phyloP scores from a whole-genome alignment of 2,113 vertebrate species.

The Chlorodrepanis virens region DNA sequence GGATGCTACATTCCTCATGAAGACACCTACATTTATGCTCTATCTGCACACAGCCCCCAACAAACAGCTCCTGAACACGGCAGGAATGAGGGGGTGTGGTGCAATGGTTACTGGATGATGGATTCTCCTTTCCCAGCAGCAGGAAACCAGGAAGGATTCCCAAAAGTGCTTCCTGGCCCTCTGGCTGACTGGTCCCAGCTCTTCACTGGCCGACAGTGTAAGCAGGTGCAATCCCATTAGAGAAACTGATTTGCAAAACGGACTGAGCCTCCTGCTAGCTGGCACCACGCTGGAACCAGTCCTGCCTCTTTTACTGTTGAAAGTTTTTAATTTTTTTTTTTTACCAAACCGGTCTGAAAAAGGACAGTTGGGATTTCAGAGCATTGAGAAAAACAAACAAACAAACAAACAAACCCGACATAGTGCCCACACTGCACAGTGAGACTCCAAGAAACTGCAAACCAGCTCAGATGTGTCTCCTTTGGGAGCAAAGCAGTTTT shows the following conservation, averaged over 20 bases:
- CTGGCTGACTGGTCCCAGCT: not conserved
- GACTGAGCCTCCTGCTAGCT: not conserved
- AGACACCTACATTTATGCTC: not conserved
- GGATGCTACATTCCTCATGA: not conserved
- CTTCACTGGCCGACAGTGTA: not conserved
- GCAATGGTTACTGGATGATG: not conserved
- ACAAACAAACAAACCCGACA: not conserved
- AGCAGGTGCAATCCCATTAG: not conserved
- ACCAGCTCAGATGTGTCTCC: not conserved
- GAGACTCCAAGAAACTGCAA: not conserved
- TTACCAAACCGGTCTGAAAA: not conserved
- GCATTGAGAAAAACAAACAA: not conserved
- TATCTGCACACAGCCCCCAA: not conserved
- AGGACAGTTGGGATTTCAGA: not conserved
- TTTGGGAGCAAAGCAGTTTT: not conserved
- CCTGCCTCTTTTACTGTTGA: not conserved
- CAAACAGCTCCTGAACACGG: not conserved
- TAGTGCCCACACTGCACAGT: not conserved
- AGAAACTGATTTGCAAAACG: not conserved
- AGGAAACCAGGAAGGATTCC: not conserved
- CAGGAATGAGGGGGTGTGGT: not conserved
- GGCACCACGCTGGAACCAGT: not conserved
- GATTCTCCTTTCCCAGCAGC: not conserved
- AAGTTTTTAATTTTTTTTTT: not conserved
- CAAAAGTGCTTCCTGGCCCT: not conserved